A percentile compares a stretch with the other conserved stretches of the same genome.
Conservation (phyloP, 1,140 invertebrate species). For the Amphibalanus amphitrite region DNA sequence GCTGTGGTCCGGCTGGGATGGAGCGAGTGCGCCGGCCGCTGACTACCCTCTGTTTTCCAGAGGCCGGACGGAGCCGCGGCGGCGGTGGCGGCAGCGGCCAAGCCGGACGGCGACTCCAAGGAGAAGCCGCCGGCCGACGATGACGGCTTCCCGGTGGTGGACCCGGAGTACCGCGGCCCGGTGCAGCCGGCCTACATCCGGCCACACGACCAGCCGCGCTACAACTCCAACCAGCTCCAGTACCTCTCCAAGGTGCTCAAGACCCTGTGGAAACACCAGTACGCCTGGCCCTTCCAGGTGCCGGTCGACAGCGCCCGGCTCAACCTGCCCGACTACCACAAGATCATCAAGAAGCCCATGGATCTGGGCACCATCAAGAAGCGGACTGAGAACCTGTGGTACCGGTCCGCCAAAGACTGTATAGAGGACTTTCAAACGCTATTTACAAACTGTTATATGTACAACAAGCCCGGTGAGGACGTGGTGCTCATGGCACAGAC, state of each 20-base stretch:
- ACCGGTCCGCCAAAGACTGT: conserved; percentile 88
- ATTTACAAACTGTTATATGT: conserved; percentile 98
- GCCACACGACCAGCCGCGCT: conserved; percentile 54
- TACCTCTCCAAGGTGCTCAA: conserved; percentile 91
- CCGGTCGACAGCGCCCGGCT: conserved; percentile 93
- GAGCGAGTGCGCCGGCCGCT: too few relatives aligned
- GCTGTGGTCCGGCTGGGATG: too few relatives aligned
- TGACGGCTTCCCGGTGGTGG: too few relatives aligned
- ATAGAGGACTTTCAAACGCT: conserved; percentile 97
- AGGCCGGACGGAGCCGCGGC: too few relatives aligned
- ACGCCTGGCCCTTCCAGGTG: conserved; percentile 95
- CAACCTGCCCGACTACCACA: conserved; percentile 95
- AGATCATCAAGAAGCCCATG: conserved; percentile 90
- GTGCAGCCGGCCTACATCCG: conserved; percentile 57
- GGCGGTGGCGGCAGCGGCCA: too few relatives aligned
- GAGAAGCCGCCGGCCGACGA: too few relatives aligned
- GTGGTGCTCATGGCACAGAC: conserved; percentile 97
- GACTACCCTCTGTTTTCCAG: too few relatives aligned
- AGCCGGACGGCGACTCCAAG: too few relatives aligned
- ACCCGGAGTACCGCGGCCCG: background rate
- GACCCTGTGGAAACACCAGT: conserved; percentile 92
- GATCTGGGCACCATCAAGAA: conserved; percentile 97
- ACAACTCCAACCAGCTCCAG: conserved; percentile 83
- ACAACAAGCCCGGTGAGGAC: conserved; percentile 97
- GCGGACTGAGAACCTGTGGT: conserved; percentile 89